phyloP scores from a whole-genome alignment of 2,113 vertebrate species.

The Mirza zaza region DNA sequence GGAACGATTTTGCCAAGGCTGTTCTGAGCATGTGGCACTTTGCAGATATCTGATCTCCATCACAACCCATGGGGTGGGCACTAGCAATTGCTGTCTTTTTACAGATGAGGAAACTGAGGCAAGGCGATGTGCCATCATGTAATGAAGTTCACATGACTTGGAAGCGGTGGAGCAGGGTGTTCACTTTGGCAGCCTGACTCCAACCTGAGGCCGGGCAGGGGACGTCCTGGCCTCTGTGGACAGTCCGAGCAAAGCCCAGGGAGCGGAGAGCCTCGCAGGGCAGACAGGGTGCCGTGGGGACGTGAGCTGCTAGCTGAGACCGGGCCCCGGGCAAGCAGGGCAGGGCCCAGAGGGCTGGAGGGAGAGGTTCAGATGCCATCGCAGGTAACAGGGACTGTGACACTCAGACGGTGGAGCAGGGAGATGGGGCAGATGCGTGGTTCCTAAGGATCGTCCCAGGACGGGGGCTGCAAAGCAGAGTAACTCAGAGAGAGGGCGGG shows the following conservation, averaged over 20 bases:
- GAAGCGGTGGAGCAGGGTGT: background rate
- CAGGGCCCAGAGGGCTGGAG: background rate
- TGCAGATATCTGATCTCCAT: background rate
- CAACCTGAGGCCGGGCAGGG: background rate
- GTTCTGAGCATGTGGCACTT: background rate
- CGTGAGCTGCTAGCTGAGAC: background rate
- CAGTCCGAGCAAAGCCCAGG: background rate
- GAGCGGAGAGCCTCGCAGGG: no score
- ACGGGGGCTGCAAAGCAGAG: no score
- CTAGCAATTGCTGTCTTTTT: background rate
- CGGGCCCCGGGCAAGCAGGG: rapidly evolving
- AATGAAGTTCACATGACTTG: background rate
- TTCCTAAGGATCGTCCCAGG: background rate
- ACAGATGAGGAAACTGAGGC: background rate
- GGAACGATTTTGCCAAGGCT: background rate
- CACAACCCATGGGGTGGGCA: no score
- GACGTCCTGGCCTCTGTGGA: background rate
- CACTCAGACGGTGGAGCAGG: background rate
- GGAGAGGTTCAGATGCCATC: background rate
- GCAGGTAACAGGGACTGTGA: rapidly evolving
- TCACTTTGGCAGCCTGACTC: background rate
- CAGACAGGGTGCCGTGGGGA: no score
- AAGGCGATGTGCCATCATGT: background rate
- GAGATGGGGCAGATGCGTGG: background rate
- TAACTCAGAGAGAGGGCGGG: background rate